These are phyloP conservation scores for Spisula subtruncata DNA, from an alignment of 2,888 invertebrate species.

Conservation along the genomic window DNA sequence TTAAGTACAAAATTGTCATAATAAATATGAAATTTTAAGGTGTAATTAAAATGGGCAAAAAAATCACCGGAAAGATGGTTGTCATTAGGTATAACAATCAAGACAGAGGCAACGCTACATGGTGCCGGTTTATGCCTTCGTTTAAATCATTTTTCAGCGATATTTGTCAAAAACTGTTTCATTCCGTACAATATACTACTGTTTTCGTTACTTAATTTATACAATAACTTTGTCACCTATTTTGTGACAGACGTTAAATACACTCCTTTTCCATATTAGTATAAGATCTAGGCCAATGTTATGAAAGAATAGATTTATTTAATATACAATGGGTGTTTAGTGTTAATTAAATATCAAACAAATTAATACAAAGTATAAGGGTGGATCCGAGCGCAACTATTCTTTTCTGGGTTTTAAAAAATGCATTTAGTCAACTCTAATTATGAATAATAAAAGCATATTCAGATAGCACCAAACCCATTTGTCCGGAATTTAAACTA, in stretches of 20 bases:
- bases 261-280: not conserved
- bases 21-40: conserved; percentile 35
- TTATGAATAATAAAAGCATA: no score
- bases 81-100: conserved; percentile 36
- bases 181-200: conserved; percentile 48
- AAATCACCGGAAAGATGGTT: not conserved
- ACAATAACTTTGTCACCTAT: conserved; percentile 47
- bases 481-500: no score
- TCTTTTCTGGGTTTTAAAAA: no score
- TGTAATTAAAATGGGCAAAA: conserved; percentile 34
- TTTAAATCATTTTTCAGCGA: conserved; percentile 45
- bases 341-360: no score
- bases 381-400: no score
- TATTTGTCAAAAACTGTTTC: conserved; percentile 53
- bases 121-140: not conserved
- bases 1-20: conserved; percentile 21
- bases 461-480: no score
- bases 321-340: no score
- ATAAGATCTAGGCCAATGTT: not conserved
- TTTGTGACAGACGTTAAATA: conserved; percentile 37
- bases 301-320: not conserved
- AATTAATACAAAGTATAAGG: no score
- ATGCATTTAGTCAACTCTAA: no score
- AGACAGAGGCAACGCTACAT: not conserved
- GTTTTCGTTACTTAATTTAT: conserved; percentile 50